Evolutionary conservation across 2,888 invertebrate species (phyloP), one percentile per base, ranked within the genome.

Genomic region (Bombylius discolor): DNA sequence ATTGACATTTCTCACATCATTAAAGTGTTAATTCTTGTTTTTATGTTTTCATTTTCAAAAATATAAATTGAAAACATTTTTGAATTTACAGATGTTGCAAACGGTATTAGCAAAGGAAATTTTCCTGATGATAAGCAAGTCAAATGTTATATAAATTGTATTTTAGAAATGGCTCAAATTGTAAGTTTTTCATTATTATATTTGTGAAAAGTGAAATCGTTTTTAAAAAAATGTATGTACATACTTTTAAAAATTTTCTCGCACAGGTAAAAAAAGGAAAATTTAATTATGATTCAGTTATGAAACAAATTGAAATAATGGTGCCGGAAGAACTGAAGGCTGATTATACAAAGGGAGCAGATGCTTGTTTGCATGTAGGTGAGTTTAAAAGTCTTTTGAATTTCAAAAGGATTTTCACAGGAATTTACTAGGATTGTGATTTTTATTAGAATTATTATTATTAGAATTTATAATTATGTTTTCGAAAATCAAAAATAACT

Each of bases 61-160:
- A 23, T 23, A 23, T 23, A 2, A 23, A 23, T 23, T 23, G 3
- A 23, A 23, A 23, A 23, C 23, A 44, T 45, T 49, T 31, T 45
- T 45, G 1, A 44, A 44, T 12, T 58, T 49, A 3, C 46, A 65
- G 72, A 66, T 32, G 59, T 66, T 1, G 71, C 71, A 12, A 67
- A 72, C 57, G 62, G 54, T 9, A 68, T 74, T 23, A 61, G 59
- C 39, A 60, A 61, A 8, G 72, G 71, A 6, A 62, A 64, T 7
- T 61, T 72, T 48, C 70, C 72, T 13, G 66, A 68, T 34, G 67
- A 67, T 44, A 69, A 67, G 62, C 68, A 69, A 55, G 57, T 69
- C 52, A 73, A 79, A 69, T 81, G 81, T 59, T 81, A 79, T 59
- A 70, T 78, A 53, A 73, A 74, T 59, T 81, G 81, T 60, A 58